phyloP scores from a whole-genome alignment of 2,797 vertebrate species.

The Helicolenus hilgendorfi region DNA sequence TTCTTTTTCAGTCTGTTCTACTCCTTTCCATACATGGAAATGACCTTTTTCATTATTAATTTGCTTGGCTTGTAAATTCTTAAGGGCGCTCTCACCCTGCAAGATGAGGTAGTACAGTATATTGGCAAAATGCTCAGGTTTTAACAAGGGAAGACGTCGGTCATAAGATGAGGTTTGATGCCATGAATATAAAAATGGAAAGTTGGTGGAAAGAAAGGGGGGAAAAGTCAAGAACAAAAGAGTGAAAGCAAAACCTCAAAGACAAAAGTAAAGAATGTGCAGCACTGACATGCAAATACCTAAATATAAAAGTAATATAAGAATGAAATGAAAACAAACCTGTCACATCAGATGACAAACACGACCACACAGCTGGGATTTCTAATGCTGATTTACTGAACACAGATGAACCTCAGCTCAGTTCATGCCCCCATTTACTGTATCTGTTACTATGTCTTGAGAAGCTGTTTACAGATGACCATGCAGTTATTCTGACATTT shows the following conservation, averaged over 20 bases:
- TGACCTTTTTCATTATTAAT: slow-evolving; percentile 23
- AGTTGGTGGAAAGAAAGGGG: neutral
- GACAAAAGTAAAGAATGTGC: neutral
- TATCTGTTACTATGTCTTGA: slow-evolving; percentile 50
- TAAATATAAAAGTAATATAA: neutral
- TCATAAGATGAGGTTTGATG: neutral
- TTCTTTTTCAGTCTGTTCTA: neutral
- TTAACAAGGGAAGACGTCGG: slow-evolving; percentile 88
- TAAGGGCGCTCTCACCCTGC: slow-evolving; percentile 87
- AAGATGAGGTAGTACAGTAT: slow-evolving; percentile 93
- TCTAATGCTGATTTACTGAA: slow-evolving; percentile 48
- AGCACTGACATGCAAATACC: slow-evolving; percentile 10
- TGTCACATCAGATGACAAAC: slow-evolving; percentile 3
- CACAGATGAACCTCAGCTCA: slow-evolving; percentile 19
- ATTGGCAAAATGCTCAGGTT: slow-evolving; percentile 88
- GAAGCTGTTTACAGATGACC: slow-evolving; percentile 66
- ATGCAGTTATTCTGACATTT: slow-evolving; percentile 59
- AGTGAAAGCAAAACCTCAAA: neutral
- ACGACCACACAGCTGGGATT: slow-evolving; percentile 7
- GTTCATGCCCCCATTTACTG: slow-evolving; percentile 31
- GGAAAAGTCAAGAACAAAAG: neutral
- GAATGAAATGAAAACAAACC: neutral
- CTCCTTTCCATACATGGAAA: slow-evolving; percentile 14
- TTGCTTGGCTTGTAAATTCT: slow-evolving; percentile 89
- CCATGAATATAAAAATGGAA: slow-evolving; percentile 29